Evolutionary conservation across 2,888 invertebrate species (phyloP), one percentile per base, ranked within the genome.

Genomic region (Cheilosia pagana): DNA sequence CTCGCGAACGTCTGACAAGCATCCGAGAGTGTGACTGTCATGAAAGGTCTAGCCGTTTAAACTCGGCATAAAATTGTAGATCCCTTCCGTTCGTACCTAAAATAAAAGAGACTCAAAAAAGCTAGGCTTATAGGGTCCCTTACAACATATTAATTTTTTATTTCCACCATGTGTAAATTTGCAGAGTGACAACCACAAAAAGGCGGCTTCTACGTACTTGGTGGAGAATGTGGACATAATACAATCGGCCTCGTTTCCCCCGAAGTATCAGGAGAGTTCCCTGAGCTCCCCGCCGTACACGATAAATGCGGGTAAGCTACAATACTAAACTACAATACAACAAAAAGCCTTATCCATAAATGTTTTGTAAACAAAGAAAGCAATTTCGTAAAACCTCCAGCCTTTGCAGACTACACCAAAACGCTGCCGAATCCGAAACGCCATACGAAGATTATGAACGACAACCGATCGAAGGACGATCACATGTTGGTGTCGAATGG

Each of bases 221-320:
- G 90, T 91, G 14, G 90, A 91, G 86, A 91, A 91, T 71, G 90
- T 91, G 5, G 90, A 91, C 62, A 91, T 91, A 12, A 91, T 91
- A 70, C 90, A 91, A 86, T 91, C 90, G 1, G 91, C 90, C 5
- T 89, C 91, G 0, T 91, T 91, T 83, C 90, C 90, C 16, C 90
- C 90, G 8, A 91, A 91, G 21, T 91, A 91, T 55, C 90, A 91
- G 71, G 90, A 91, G 87, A 91, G 91, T 72, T 91, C 90, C 45
- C 89, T 91, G 89, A 91, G 90, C 67, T 90, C 91, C 21, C 91
- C 90, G 10, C 90, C 88, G 31, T 91, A 91, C 50, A 90, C 85
- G 1, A 76, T 85, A 23, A 85, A 55, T 39, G 55, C 85, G 67
- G 85, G 85, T 85, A 76, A 60, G n/a, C 6, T 31, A 4, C 8